These are phyloP conservation scores for Australoheros scitulus DNA, from an alignment of 2,113 vertebrate species.

Conservation along the genomic window DNA sequence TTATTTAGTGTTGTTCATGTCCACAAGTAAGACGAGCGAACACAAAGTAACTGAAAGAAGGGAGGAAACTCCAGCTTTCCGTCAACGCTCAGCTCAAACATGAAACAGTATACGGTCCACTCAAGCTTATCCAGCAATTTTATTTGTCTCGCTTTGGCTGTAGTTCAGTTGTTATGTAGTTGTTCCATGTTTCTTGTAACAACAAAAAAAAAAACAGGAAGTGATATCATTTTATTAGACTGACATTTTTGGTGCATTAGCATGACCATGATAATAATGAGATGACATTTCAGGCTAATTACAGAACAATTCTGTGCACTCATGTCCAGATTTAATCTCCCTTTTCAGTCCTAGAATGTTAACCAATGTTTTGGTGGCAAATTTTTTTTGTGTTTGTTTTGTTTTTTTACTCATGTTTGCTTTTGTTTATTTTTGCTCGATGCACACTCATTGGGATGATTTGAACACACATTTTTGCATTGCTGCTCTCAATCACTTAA, in stretches of 20 bases:
- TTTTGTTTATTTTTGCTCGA: background rate
- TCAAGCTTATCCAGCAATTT: background rate
- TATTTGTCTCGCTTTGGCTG: background rate
- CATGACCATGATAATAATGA: background rate
- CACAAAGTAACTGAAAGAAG: background rate
- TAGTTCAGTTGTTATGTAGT: accelerated
- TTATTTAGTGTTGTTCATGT: background rate
- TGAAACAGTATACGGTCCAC: background rate
- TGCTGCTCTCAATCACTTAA: background rate
- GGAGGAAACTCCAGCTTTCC: background rate
- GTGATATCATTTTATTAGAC: background rate
- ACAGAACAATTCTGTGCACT: background rate
- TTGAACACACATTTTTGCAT: background rate
- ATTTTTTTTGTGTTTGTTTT: background rate
- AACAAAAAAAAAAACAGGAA: background rate
- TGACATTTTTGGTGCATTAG: background rate
- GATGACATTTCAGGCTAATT: background rate
- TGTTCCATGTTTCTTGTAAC: background rate
- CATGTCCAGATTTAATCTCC: background rate
- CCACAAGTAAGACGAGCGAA: background rate
- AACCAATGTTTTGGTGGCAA: background rate
- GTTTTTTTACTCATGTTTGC: background rate
- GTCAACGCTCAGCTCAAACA: background rate
- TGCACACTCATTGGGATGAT: background rate
- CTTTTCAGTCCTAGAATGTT: background rate